These are phyloP conservation scores for Gambusia holbrooki DNA, from an alignment of 2,113 vertebrate genomes.

Conservation along the genomic window DNA sequence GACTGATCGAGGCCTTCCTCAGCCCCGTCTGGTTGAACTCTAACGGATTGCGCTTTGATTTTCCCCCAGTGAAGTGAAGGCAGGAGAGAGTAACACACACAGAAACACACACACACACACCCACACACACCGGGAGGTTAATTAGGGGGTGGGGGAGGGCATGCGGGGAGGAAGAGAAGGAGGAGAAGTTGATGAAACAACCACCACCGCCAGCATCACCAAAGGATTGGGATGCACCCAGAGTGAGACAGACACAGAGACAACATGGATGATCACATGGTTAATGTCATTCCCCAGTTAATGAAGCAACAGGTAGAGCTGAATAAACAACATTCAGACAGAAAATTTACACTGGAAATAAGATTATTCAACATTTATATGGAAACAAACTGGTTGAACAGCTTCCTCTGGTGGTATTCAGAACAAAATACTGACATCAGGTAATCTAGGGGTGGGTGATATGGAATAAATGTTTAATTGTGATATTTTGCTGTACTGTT, in stretches of 20 bases:
- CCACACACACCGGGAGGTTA: conserved; percentile 54
- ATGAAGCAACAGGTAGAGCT: conserved; percentile 28
- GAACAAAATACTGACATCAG: not conserved
- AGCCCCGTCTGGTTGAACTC: conserved; percentile 90
- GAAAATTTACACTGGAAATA: not conserved
- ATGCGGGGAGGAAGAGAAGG: conserved; percentile 52
- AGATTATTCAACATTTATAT: not conserved
- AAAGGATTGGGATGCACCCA: conserved; percentile 10
- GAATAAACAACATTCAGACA: conserved; percentile 6
- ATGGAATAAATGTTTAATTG: too few relatives aligned
- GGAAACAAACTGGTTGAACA: not conserved
- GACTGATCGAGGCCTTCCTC: conserved; percentile 92
- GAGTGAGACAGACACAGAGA: conserved; percentile 53
- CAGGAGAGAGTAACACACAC: conserved; percentile 83
- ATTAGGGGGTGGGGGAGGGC: conserved; percentile 35
- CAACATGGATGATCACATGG: conserved; percentile 61
- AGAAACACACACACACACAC: conserved; percentile 42
- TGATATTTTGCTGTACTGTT: too few relatives aligned
- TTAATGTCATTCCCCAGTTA: conserved; percentile 45
- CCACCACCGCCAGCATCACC: conserved; percentile 19
- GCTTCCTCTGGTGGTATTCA: not conserved
- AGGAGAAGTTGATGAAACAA: conserved; percentile 21
- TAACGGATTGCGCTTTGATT: conserved; percentile 95
- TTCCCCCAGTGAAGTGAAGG: conserved; percentile 64
- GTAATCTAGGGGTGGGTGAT: too few relatives aligned